Base-by-base conservation (phyloP, 2,797 vertebrate genomes). In the Falco concolor region DNA sequence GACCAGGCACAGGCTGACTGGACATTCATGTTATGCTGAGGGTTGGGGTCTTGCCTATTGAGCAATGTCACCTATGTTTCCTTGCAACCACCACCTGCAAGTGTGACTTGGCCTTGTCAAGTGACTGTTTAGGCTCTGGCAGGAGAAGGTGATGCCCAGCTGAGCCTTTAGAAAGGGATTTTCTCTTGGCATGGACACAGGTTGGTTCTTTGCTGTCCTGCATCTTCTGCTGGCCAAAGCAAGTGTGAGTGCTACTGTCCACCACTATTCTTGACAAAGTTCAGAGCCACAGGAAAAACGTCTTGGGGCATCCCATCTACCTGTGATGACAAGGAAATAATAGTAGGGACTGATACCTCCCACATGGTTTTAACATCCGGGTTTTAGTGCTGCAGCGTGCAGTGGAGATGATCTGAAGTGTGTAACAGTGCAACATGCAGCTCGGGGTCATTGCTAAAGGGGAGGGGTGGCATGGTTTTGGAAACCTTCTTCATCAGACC, bases 1-100 rank as follows among this genome's bases (percentile, higher is more conserved):
- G 32, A 32, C 7, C n/a, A 67, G 38, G 40, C 25, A 4, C 32
- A 25, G 53, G 27, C 21, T 16, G 19, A 34, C 9, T 12, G 22
- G 22, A 27, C 12, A 5, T 34, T 78, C 17, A 1, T 2, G 4
- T 8, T 42, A 36, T 83, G 23, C 34, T 7, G 2, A 32, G 25
- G 25, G 14, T 11, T 8, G 3, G 47, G 32, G 3, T 76, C 44
- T 50, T 0, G 0, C 25, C 27, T 28, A 1, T 4, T 0, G 0
- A 53, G 36, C 24, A 79, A 23, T 5, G 15, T 36, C 64, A 49
- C 23, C 1, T 0, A 28, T 0, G 0, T 45, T 85, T 75, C n/a
- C 44, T 74, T 83, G 50, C 68, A 80, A 30, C 18, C 47, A 23
- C 34, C 5, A 0, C 44, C 78, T 80, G 34, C 32, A 36, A 68